Evolutionary conservation across 2,888 invertebrate genomes (phyloP).

Genomic region (Exephanes ischioxanthus): DNA sequence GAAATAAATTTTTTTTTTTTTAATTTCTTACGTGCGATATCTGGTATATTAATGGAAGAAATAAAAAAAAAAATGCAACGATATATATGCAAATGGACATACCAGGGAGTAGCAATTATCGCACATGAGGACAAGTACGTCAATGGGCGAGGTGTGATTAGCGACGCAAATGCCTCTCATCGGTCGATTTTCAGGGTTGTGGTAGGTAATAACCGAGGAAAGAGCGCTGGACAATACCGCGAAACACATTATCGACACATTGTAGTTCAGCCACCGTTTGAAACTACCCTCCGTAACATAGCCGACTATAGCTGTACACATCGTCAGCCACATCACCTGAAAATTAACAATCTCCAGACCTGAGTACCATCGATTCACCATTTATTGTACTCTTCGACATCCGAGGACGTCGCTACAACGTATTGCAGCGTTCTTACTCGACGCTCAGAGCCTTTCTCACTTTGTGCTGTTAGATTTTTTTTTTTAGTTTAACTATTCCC

Average conservation of each 20-base stretch:
- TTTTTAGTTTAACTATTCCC: not conserved
- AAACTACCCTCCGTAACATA: constrained; percentile 91
- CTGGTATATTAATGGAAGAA: not conserved
- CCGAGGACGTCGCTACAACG: not conserved
- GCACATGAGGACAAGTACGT: constrained; percentile 98
- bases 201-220: constrained; percentile 94
- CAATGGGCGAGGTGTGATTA: constrained; percentile 99
- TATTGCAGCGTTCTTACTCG: not conserved
- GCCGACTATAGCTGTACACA: constrained; percentile 95
- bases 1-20: too few species aligned
- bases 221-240: constrained; percentile 96
- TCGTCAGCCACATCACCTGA: constrained; percentile 95
- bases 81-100: constrained; percentile 84
- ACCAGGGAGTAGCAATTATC: constrained; percentile 99
- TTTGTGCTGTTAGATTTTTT: not conserved
- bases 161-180: constrained; percentile 97
- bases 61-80: not conserved
- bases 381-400: not conserved
- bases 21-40: not conserved
- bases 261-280: constrained; percentile 92
- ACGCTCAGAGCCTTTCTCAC: constrained; percentile 6
- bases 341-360: constrained; percentile 77
- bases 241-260: constrained; percentile 95
- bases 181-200: constrained; percentile 94
- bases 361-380: constrained; percentile 30